Conservation (phyloP, 2,888 invertebrate species). For the Torymus aiolomorphi region DNA sequence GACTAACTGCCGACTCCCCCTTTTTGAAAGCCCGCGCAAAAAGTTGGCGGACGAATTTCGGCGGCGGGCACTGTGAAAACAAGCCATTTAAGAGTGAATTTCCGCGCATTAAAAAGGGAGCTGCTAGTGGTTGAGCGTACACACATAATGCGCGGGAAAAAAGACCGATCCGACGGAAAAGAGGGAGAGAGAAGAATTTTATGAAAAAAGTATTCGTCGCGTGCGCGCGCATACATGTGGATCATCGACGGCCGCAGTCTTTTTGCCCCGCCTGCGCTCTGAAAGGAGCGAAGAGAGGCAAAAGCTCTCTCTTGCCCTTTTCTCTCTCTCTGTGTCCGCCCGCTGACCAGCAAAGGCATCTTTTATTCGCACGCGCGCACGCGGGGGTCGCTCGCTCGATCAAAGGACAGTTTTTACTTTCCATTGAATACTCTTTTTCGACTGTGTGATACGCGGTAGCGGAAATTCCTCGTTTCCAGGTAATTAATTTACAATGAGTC, state of each 20-base stretch:
- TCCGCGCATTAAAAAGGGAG: neutral
- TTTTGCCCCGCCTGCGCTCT: neutral
- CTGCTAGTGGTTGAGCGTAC: too few species aligned
- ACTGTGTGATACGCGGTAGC: slow-evolving; percentile 65
- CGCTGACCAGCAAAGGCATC: slow-evolving; percentile 34
- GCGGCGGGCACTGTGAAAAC: too few species aligned
- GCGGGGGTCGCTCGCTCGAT: slow-evolving; percentile 63
- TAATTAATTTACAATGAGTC: slow-evolving; percentile 76
- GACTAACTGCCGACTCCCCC: too few species aligned
- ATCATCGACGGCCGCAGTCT: slow-evolving; percentile 22
- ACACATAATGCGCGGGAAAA: too few species aligned
- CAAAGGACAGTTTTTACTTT: slow-evolving; percentile 73
- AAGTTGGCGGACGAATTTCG: too few species aligned
- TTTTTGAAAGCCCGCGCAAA: neutral
- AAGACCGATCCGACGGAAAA: too few species aligned
- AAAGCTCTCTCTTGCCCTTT: slow-evolving; percentile 23
- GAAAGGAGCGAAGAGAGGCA: slow-evolving; percentile 9
- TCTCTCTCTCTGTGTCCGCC: neutral
- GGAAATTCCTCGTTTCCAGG: slow-evolving; percentile 76
- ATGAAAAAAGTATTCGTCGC: slow-evolving; percentile 1
- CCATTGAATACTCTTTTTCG: slow-evolving; percentile 65
- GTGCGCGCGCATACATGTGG: neutral
- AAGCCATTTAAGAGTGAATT: neutral
- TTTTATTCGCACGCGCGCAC: neutral
- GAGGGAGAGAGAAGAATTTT: neutral